These are phyloP conservation scores for Erebia epiphron DNA, from an alignment of 2,888 invertebrate genomes.

Conservation along the genomic window DNA sequence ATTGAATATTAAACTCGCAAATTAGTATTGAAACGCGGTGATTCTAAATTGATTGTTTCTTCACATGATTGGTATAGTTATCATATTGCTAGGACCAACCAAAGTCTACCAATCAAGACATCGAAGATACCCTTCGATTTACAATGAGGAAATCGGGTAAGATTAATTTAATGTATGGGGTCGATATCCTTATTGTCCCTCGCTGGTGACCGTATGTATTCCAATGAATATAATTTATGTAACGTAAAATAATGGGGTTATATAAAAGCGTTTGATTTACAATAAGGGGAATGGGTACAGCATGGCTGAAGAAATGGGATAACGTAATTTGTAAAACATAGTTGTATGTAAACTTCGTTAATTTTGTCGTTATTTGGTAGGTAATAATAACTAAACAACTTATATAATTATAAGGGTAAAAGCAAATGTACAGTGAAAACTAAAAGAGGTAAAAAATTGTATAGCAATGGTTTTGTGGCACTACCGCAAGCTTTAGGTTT, in stretches of 20 bases:
- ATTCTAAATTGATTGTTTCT: not conserved
- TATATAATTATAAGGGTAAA: no score
- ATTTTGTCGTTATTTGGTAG: no score
- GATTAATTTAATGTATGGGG: slow-evolving; percentile 1
- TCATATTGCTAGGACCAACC: not conserved
- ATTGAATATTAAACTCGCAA: not conserved
- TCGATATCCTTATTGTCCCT: not conserved
- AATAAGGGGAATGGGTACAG: slow-evolving; percentile 5
- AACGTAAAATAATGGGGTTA: not conserved
- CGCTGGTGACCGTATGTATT: not conserved
- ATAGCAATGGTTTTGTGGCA: no score
- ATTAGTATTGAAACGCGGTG: no score
- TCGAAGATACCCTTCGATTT: not conserved
- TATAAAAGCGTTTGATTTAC: not conserved
- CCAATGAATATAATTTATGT: not conserved
- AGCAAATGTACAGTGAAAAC: no score
- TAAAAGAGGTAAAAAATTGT: no score
- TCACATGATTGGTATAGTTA: not conserved
- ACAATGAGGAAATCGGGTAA: not conserved
- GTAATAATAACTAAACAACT: no score
- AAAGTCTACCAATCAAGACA: not conserved
- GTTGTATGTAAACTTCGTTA: not conserved
- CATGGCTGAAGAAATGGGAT: not conserved
- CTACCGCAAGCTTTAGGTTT: no score
- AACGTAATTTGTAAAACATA: not conserved